phyloP scores from a whole-genome alignment of 2,113 vertebrate genomes.

The Irena cyanogastra region DNA sequence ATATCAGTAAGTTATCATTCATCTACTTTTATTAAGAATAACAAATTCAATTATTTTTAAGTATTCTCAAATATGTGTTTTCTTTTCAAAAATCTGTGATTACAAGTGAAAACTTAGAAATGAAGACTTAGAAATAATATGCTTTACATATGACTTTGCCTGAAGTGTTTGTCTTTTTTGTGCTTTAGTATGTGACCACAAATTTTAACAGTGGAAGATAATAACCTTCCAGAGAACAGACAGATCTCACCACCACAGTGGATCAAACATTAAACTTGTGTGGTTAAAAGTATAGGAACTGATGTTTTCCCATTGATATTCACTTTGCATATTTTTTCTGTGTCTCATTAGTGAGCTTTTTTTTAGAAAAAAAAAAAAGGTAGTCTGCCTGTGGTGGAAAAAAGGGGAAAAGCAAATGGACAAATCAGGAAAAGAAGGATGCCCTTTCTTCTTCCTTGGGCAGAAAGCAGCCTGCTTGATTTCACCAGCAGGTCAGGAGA shows the following conservation, averaged over 20 bases:
- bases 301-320: neutral
- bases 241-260: neutral
- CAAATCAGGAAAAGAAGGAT: neutral
- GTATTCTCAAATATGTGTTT: neutral
- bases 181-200: neutral
- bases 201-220: neutral
- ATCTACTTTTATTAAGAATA: neutral
- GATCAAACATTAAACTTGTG: neutral
- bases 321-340: neutral
- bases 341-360: neutral
- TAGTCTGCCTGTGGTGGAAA: neutral
- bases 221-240: neutral
- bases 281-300: neutral
- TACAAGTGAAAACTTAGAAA: neutral
- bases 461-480: neutral
- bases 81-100: neutral
- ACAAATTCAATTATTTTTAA: rapidly evolving
- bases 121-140: neutral
- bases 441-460: neutral
- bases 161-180: neutral
- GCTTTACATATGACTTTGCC: neutral
- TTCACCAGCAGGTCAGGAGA: neutral
- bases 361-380: neutral
- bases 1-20: neutral
- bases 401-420: neutral